A percentile compares a stretch with the other conserved stretches of the same genome.
Conservation (phyloP, 2,113 vertebrate genomes). For the Tetrao urogallus region DNA sequence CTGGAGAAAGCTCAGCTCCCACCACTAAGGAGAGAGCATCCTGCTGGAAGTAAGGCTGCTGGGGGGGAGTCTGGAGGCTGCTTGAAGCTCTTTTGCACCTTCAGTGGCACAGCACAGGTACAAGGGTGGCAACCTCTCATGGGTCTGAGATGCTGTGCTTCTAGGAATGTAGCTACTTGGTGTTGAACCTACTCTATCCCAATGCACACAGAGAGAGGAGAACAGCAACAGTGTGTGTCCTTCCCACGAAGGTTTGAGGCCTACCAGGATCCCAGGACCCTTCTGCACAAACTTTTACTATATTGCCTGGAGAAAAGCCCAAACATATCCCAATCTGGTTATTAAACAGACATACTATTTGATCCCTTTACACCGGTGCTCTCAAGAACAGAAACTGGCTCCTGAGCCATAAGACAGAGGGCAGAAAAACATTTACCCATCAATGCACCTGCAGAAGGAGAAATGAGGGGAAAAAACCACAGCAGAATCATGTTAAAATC, state of each 20-base stretch:
- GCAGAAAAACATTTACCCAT: not conserved
- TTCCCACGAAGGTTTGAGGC: not conserved
- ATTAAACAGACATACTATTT: not conserved
- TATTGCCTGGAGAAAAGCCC: not conserved
- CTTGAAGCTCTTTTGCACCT: not conserved
- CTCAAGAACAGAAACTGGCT: not conserved
- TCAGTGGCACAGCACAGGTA: not conserved
- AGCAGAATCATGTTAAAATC: not conserved
- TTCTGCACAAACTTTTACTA: rapidly evolving
- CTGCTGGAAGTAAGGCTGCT: not conserved
- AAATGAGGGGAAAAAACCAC: not conserved
- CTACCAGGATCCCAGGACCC: not conserved
- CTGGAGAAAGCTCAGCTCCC: not conserved
- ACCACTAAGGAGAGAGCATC: not conserved
- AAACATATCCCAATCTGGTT: not conserved
- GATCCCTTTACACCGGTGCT: not conserved
- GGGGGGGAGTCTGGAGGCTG: not conserved
- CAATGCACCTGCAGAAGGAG: not conserved
- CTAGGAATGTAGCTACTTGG: not conserved
- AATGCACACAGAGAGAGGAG: rapidly evolving
- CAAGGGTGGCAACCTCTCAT: not conserved
- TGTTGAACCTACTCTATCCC: not conserved
- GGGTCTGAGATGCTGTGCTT: not conserved
- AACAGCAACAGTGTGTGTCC: rapidly evolving
- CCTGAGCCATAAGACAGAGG: not conserved